phyloP scores from a whole-genome alignment of 1,140 invertebrate species.

The Dreissena polymorpha region DNA sequence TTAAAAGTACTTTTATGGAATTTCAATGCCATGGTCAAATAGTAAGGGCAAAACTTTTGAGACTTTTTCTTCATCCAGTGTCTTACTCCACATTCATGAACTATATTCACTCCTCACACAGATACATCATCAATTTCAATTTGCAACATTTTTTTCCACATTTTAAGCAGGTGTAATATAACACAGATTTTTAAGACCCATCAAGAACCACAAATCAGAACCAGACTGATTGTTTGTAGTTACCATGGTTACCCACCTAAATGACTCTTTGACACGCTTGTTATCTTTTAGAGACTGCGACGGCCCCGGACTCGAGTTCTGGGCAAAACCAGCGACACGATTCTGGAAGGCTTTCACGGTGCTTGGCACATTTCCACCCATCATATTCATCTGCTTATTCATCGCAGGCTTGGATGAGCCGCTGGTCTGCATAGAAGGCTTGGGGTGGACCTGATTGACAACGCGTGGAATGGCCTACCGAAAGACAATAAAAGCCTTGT shows the following conservation, averaged over 20 bases:
- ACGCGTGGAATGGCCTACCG: conserved; percentile 39
- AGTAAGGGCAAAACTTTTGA: too few relatives aligned
- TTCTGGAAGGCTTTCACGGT: conserved; percentile 59
- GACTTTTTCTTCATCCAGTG: too few relatives aligned
- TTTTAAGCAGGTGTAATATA: too few relatives aligned
- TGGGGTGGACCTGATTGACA: conserved; percentile 44
- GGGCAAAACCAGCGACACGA: conserved; percentile 38
- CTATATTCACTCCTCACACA: too few relatives aligned
- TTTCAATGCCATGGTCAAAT: too few relatives aligned
- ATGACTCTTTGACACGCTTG: conserved; percentile 67
- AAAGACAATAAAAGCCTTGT: background rate
- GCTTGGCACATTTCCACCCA: conserved; percentile 53
- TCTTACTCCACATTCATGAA: too few relatives aligned
- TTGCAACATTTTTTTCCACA: too few relatives aligned
- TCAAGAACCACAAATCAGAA: too few relatives aligned
- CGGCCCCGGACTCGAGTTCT: conserved; percentile 29
- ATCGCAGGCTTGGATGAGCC: conserved; percentile 13
- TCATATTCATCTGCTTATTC: conserved; percentile 39
- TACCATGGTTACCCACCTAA: conserved; percentile 70
- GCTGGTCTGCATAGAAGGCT: conserved; percentile 19
- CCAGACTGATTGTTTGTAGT: too few relatives aligned
- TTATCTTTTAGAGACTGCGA: conserved; percentile 70
- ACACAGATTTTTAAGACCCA: too few relatives aligned
- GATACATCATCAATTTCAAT: too few relatives aligned
- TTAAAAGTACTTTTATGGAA: too few relatives aligned